Evolutionary conservation across 2,888 invertebrate genomes (phyloP), one percentile per base, ranked within the genome.

Genomic region (Dasysyrphus albostriatus): DNA sequence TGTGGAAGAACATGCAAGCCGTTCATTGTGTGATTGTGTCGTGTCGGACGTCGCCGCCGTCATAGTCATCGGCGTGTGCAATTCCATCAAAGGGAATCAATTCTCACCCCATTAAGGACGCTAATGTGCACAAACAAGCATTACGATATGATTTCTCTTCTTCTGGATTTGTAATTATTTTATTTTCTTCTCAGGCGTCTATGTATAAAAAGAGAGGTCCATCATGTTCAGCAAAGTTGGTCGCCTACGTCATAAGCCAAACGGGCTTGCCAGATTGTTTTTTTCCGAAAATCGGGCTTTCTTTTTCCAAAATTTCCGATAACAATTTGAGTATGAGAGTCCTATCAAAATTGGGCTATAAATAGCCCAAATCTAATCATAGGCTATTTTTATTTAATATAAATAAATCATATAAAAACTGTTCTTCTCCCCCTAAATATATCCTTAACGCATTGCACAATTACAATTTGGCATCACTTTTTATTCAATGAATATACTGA

Each of bases 61-160:
- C 44, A 1, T 34, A 34, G 44, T 42, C 47, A 16, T 80, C 44
- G 6, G 7, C n/a, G 39, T 81, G 73, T 24, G 49, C 49, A 70
- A 37, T 47, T 78, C 83, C 75, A 87, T 87, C 83, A 87, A 87
- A 83, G 75, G 56, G 83, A 87, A 87, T 75, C 87, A 87, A 87
- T 87, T 87, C 83, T 79, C 87, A 87, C 78, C 78, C 87, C 83
- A 87, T 83, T 87, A 83, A 32, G 78, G 65, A 44, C 72, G 72
- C 75, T 87, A 87, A 87, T 87, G 87, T 51, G 79, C 78, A 70
- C 51, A 47, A 63, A 58, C 75, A 74, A 69, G 58, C 74, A 75
- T 75, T 58, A 70, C 70, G 24, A 24, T 58, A 74, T 47, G 69
- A 49, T 59, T 70, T 61, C 69, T 73, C 61, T 24, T 59, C 74